A percentile compares a stretch with the other conserved stretches of the same genome.
Evolutionary conservation across 2,797 vertebrate genomes (phyloP).

Genomic region (Heterohyrax brucei): DNA sequence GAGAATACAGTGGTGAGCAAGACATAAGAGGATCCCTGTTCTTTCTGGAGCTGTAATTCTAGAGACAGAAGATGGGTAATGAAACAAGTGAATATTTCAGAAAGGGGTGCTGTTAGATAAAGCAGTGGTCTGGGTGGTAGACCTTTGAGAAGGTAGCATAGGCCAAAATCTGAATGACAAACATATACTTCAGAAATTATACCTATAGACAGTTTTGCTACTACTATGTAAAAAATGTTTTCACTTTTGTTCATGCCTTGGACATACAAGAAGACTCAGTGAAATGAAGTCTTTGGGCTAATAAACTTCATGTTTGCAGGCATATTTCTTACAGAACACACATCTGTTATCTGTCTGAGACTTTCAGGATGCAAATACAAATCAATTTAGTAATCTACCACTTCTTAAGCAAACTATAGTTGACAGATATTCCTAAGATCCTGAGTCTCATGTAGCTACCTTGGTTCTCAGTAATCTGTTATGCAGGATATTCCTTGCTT

Average conservation of each 20-base stretch:
- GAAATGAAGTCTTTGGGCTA: neutral
- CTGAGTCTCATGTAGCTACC: neutral
- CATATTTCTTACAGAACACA: conserved; percentile 26
- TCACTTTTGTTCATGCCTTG: conserved; percentile 10
- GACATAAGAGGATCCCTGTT: conserved; percentile 15
- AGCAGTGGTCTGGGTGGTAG: neutral
- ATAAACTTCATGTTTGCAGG: neutral
- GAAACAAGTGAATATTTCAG: neutral
- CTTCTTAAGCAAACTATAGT: neutral
- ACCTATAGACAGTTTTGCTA: conserved; percentile 53
- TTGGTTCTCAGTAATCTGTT: conserved; percentile 39
- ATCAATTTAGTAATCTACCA: neutral
- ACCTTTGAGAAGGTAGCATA: conserved; percentile 38
- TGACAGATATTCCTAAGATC: neutral
- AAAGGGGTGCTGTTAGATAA: neutral
- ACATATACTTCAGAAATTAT: conserved; percentile 9
- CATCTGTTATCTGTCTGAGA: neutral
- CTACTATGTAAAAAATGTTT: neutral
- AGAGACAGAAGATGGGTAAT: neutral
- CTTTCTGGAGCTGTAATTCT: conserved; percentile 30
- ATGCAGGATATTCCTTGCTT: neutral
- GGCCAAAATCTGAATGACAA: neutral
- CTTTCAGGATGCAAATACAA: conserved; percentile 50
- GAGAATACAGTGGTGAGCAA: neutral
- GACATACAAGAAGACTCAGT: neutral